phyloP scores from a whole-genome alignment of 2,888 invertebrate species.

The Hymenopus coronatus region DNA sequence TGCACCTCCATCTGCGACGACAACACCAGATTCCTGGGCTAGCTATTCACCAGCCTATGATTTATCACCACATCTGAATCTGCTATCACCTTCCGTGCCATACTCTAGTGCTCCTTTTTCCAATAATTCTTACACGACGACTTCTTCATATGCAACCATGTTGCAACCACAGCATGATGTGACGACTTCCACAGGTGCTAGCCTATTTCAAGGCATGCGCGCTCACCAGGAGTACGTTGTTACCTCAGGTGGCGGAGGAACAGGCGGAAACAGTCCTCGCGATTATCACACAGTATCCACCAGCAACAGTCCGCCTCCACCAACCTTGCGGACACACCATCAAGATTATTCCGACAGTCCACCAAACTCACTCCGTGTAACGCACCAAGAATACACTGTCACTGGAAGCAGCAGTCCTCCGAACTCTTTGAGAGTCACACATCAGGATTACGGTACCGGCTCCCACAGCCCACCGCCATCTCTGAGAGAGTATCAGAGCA shows the following conservation, averaged over 20 bases:
- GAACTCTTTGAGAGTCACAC: background rate
- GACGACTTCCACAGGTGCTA: constrained; percentile 45
- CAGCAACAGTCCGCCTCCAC: constrained; percentile 11
- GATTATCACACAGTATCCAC: constrained; percentile 55
- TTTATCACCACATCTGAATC: constrained; percentile 68
- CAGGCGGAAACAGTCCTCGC: constrained; percentile 35
- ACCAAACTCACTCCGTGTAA: background rate
- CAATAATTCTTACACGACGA: constrained; percentile 42
- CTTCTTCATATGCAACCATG: constrained; percentile 52
- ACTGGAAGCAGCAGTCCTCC: constrained; percentile 15
- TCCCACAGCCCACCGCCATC: constrained; percentile 67
- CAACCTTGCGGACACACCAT: constrained; percentile 4
- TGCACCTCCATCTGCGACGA: constrained; percentile 8
- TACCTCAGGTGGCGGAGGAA: background rate
- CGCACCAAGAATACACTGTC: constrained; percentile 20
- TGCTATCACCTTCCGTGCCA: constrained; percentile 66
- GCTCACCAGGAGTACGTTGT: constrained; percentile 13
- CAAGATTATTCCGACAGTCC: constrained; percentile 48
- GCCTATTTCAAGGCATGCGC: constrained; percentile 57
- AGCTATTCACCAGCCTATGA: constrained; percentile 58
- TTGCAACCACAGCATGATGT: constrained; percentile 64
- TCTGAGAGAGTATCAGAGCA: constrained; percentile 34
- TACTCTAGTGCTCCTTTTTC: constrained; percentile 59
- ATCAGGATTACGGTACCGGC: constrained; percentile 17
- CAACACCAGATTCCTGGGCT: constrained; percentile 65